Evolutionary conservation across 2,797 vertebrate species (phyloP).

Genomic region (Enteromius afrohamiltoni): DNA sequence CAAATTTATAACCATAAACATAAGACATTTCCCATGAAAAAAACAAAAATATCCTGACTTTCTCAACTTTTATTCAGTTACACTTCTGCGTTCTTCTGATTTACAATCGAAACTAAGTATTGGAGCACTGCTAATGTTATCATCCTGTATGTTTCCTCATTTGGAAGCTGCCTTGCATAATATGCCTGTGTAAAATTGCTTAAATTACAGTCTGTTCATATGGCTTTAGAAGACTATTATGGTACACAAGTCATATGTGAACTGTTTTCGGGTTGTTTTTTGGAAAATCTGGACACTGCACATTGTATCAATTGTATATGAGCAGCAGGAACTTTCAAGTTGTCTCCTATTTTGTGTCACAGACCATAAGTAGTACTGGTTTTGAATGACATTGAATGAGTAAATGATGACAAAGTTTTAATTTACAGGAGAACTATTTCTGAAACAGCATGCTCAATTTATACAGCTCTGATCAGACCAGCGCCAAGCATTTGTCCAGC

Average conservation of each 20-base stretch:
- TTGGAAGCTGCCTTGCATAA: not conserved
- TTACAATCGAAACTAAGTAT: not conserved
- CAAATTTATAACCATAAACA: not conserved
- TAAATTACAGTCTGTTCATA: not conserved
- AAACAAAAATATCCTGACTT: not conserved
- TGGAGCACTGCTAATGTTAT: not conserved
- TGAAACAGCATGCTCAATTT: slow-evolving; percentile 24
- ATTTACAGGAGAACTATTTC: not conserved
- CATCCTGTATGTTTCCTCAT: not conserved
- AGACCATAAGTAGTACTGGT: not conserved
- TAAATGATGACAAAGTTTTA: not conserved
- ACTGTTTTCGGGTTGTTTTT: not conserved
- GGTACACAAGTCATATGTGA: not conserved
- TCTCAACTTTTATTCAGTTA: not conserved
- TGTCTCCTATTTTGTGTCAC: not conserved
- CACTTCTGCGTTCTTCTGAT: not conserved
- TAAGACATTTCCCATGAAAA: not conserved
- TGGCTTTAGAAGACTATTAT: not conserved
- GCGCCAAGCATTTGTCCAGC: slow-evolving; percentile 12
- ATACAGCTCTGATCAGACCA: slow-evolving; percentile 16
- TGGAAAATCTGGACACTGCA: not conserved
- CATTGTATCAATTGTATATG: not conserved
- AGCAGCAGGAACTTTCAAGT: not conserved
- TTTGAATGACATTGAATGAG: not conserved
- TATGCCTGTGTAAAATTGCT: not conserved